Conservation (phyloP, 2,797 vertebrate species). For the Hypotaenidia philippensis region DNA sequence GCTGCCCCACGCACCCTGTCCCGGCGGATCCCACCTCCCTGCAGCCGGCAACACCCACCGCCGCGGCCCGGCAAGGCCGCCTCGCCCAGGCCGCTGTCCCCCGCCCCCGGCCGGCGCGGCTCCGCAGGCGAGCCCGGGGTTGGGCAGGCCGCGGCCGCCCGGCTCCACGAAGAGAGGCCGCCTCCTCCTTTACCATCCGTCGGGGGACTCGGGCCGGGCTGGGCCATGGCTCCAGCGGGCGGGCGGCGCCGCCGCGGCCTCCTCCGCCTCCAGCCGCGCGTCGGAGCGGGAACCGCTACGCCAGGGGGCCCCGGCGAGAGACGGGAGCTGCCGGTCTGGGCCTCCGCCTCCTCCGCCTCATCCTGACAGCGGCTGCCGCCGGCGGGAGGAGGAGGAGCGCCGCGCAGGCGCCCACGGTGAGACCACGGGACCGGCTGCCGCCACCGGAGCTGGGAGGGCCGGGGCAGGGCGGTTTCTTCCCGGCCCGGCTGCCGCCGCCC, state of each 20-base stretch:
- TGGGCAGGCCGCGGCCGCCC: neutral
- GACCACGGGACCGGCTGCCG: neutral
- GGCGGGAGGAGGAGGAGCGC: slow-evolving; percentile 5
- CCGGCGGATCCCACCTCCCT: neutral
- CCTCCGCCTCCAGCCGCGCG: slow-evolving; percentile 17
- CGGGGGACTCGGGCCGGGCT: neutral
- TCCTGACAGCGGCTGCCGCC: slow-evolving; percentile 55
- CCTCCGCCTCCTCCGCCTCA: slow-evolving; percentile 67
- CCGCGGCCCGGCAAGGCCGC: neutral
- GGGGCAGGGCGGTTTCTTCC: no score
- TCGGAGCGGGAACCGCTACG: slow-evolving; percentile 46
- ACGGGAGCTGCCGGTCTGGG: slow-evolving; percentile 19
- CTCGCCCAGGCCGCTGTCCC: neutral
- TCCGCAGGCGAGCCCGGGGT: neutral
- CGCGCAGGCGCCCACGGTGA: slow-evolving; percentile 52
- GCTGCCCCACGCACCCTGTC: neutral
- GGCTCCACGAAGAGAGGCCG: neutral
- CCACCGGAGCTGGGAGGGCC: neutral
- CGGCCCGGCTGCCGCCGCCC: no score
- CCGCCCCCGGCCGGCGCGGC: neutral
- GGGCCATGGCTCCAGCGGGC: slow-evolving; percentile 30
- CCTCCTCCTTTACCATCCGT: slow-evolving; percentile 22
- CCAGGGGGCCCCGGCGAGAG: slow-evolving; percentile 25
- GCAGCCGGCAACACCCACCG: neutral
- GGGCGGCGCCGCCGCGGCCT: slow-evolving; percentile 15